A percentile compares a stretch with the other conserved stretches of the same genome.
Evolutionary conservation across 1,140 invertebrate species (phyloP).

Genomic region (Drosophila nannoptera): DNA sequence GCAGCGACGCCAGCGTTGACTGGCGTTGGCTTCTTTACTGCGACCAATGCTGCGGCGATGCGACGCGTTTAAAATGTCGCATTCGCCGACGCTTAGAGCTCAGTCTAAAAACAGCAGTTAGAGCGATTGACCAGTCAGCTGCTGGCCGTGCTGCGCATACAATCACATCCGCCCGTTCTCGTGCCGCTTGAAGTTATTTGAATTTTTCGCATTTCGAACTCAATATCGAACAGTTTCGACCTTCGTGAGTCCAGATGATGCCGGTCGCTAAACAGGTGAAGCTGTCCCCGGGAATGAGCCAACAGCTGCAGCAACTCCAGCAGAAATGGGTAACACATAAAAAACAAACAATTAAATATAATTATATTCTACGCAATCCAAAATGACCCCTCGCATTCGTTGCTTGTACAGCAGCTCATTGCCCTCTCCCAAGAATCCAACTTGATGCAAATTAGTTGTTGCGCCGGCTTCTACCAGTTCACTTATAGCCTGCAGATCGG

Average conservation of each 20-base stretch:
- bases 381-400: slow-evolving; percentile 60
- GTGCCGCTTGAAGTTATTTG: too few species aligned
- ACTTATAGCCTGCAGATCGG: slow-evolving; percentile 18
- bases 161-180: too few species aligned
- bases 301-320: slow-evolving; percentile 48
- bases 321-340: slow-evolving; percentile 10
- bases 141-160: slow-evolving; percentile 13
- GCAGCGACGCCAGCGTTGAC: slow-evolving; percentile 19
- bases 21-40: slow-evolving; percentile 13
- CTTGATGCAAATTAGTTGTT: slow-evolving; percentile 46
- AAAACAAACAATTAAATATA: slow-evolving; percentile 40
- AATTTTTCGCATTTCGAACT: too few species aligned
- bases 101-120: slow-evolving; percentile 62
- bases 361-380: slow-evolving; percentile 52
- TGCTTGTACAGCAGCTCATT: slow-evolving; percentile 47
- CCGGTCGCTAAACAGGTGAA: slow-evolving; percentile 75
- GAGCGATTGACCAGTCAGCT: slow-evolving; percentile 30
- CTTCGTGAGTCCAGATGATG: slow-evolving; percentile 72
- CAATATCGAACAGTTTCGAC: too few species aligned
- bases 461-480: slow-evolving; percentile 43
- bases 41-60: slow-evolving; percentile 16
- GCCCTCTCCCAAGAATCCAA: slow-evolving; percentile 50
- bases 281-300: slow-evolving; percentile 78
- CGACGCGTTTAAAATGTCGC: slow-evolving; percentile 64
- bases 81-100: slow-evolving; percentile 53